A percentile compares a stretch with the other conserved stretches of the same genome.
phyloP scores from a whole-genome alignment of 2,888 invertebrate genomes.

The Spicauda simplicius region DNA sequence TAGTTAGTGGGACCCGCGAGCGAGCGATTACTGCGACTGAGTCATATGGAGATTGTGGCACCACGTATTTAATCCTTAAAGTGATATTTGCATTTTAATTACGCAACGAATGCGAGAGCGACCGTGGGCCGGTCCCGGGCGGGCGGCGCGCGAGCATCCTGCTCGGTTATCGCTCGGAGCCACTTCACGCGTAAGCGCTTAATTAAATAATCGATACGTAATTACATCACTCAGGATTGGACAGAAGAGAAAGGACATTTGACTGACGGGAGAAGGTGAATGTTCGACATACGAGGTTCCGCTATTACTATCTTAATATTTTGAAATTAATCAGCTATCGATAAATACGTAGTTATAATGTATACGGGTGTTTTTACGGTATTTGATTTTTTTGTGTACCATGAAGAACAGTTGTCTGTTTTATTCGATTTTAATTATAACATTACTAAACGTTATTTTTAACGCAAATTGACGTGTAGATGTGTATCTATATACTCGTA shows the following conservation, averaged over 20 bases:
- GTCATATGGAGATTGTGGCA: background rate
- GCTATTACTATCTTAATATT: too few species aligned
- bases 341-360: too few species aligned
- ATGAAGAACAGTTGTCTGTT: too few species aligned
- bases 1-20: background rate
- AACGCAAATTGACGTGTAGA: too few species aligned
- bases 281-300: background rate
- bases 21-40: background rate
- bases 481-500: too few species aligned
- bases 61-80: background rate
- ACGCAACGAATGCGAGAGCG: background rate
- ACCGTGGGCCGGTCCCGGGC: background rate
- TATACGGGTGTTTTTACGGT: too few species aligned
- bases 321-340: too few species aligned
- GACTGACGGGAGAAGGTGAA: background rate
- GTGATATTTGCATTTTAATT: constrained; percentile 1
- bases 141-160: background rate
- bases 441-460: too few species aligned
- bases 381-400: too few species aligned
- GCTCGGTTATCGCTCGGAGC: background rate
- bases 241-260: background rate
- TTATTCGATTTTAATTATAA: too few species aligned
- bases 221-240: background rate
- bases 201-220: background rate
- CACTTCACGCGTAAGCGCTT: background rate